A percentile compares a stretch with the other conserved stretches of the same genome.
These are phyloP conservation scores for Coracias cyanogaster DNA, from an alignment of 2,797 vertebrate species.

Conservation along the genomic window DNA sequence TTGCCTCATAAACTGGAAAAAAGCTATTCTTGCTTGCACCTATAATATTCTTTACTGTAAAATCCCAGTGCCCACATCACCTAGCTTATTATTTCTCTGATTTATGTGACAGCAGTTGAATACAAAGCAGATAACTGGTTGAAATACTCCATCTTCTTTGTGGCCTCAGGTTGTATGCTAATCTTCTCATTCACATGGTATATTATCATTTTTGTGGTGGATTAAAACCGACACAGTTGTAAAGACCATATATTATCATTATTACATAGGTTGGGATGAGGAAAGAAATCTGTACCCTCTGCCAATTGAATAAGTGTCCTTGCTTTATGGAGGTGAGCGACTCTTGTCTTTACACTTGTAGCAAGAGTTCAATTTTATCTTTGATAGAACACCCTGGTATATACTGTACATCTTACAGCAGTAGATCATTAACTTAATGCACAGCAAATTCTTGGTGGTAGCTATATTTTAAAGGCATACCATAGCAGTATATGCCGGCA, in stretches of 20 bases:
- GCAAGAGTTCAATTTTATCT: background rate
- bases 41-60: background rate
- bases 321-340: background rate
- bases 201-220: background rate
- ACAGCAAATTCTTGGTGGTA: slow-evolving; percentile 8
- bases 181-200: background rate
- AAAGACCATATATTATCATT: background rate
- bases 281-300: background rate
- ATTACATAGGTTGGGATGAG: background rate
- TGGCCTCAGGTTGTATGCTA: background rate
- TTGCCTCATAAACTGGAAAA: background rate
- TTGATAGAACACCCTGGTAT: background rate
- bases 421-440: background rate
- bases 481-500: background rate
- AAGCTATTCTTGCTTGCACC: background rate
- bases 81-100: background rate
- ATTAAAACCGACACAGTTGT: background rate
- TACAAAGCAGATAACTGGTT: background rate
- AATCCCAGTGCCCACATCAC: background rate
- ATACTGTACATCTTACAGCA: background rate
- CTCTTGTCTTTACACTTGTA: background rate
- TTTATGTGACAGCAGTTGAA: background rate
- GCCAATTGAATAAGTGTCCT: background rate
- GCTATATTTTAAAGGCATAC: slow-evolving; percentile 22
- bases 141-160: background rate